These are phyloP conservation scores for Lithobates sylvaticus DNA, from an alignment of 2,797 vertebrate species.

Conservation along the genomic window DNA sequence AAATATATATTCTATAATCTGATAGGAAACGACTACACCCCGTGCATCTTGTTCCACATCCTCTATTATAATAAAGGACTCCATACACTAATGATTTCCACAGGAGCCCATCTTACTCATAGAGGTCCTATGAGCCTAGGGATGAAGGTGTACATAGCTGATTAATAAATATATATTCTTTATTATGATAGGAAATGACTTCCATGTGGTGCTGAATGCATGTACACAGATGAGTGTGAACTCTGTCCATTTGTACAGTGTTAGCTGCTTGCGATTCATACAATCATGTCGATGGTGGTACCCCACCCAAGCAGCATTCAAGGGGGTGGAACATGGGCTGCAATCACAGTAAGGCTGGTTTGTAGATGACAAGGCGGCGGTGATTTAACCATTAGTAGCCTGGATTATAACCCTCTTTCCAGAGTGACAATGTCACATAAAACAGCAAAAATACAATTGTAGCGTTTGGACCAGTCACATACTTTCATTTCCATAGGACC, in stretches of 20 bases:
- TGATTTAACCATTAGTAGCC: constrained; percentile 14
- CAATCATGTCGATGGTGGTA: constrained; percentile 27
- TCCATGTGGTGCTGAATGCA: background rate
- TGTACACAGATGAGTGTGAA: background rate
- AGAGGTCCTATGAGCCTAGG: too few relatives aligned
- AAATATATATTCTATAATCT: too few relatives aligned
- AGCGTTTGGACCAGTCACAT: background rate
- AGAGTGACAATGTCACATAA: background rate
- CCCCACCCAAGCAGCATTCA: constrained; percentile 54
- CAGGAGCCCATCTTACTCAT: too few relatives aligned
- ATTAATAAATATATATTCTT: too few relatives aligned
- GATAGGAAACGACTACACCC: background rate
- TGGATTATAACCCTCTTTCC: background rate
- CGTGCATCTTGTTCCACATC: background rate
- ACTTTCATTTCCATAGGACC: background rate
- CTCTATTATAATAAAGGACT: too few relatives aligned
- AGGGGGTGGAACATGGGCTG: constrained; percentile 45
- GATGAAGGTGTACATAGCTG: too few relatives aligned
- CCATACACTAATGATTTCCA: too few relatives aligned
- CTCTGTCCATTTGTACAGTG: background rate
- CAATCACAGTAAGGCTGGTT: constrained; percentile 24
- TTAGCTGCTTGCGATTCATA: background rate
- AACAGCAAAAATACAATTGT: background rate
- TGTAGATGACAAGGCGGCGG: constrained; percentile 17
- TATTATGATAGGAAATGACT: too few relatives aligned